Base-by-base conservation (phyloP, 2,113 vertebrate genomes). In the Malurus elegans region DNA sequence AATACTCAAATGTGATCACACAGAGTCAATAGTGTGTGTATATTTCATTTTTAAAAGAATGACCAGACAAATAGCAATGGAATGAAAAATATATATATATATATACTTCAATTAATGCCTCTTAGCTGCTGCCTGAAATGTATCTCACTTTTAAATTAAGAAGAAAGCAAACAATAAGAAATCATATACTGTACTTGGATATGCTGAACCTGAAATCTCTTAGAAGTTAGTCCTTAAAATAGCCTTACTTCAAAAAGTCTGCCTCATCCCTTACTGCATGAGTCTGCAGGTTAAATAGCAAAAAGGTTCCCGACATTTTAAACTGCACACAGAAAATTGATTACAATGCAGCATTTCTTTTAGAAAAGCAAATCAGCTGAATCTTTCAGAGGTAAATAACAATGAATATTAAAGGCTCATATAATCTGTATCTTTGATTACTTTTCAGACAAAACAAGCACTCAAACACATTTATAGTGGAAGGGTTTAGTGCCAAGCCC, bases 311-410 rank as follows among this genome's bases (percentile, higher is more conserved):
- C 89, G 54, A 67, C 53, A 90, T 95, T 93, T 94, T 82, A 90
- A 93, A 85, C 51, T 57, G 32, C 28, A 79, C 61, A 95, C 18
- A 87, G 66, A 53, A 80, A 85, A 92, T 95, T 76, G 42, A 90
- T 92, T 95, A 72, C 85, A 96, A 86, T 82, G 79, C 74, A 95
- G 89, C 21, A 23, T 72, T 95, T 95, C 92, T 67, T 89, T 94
- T 71, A 74, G 20, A 62, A 94, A 95, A 94, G 32, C 38, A 94
- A 95, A 93, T 53, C 44, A 88, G 36, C 13, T 40, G 74, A 89
- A 93, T 70, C 28, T 95, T 92, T 79, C 69, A 73, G 72, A 90
- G 44, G 79, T 86, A 96, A 97, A 88, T 79, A 88, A 88, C 80
- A 93, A 47, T 58, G 56, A 92, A 88, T 89, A 80, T 79, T 71